phyloP scores from a whole-genome alignment of 1,140 invertebrate genomes.

The Drosophila ananassae region DNA sequence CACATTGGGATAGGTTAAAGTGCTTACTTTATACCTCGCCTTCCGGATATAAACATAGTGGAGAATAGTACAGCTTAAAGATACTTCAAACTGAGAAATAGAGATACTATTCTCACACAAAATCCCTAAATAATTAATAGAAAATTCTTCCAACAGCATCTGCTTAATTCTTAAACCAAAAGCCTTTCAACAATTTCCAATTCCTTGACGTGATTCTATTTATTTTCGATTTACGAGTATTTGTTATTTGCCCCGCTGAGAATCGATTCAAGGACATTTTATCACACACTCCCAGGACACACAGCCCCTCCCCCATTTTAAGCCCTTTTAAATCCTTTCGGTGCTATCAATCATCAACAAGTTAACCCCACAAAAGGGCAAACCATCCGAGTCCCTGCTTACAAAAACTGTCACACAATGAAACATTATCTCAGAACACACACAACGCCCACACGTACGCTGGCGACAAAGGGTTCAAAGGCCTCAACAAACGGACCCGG shows the following conservation, averaged over 20 bases:
- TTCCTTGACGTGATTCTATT: slow-evolving; percentile 12
- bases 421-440: slow-evolving; percentile 46
- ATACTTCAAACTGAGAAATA: too few species aligned
- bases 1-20: slow-evolving; percentile 2
- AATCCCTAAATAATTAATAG: background rate
- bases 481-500: slow-evolving; percentile 10
- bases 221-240: slow-evolving; percentile 27
- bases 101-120: background rate
- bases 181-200: background rate
- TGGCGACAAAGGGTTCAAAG: slow-evolving; percentile 52
- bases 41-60: background rate
- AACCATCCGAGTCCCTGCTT: slow-evolving; percentile 26
- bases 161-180: slow-evolving; percentile 6
- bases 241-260: slow-evolving; percentile 24
- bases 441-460: slow-evolving; percentile 11
- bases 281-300: slow-evolving; percentile 9
- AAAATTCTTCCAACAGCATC: background rate
- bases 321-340: slow-evolving; percentile 28
- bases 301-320: background rate
- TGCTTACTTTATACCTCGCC: background rate
- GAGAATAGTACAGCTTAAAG: background rate
- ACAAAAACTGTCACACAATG: slow-evolving; percentile 24
- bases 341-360: slow-evolving; percentile 74
- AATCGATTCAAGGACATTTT: slow-evolving; percentile 45
- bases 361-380: slow-evolving; percentile 49